Percentiles rank a stretch among this genome's conserved stretches.
phyloP scores from a whole-genome alignment of 2,888 invertebrate species.

The Timema cristinae region DNA sequence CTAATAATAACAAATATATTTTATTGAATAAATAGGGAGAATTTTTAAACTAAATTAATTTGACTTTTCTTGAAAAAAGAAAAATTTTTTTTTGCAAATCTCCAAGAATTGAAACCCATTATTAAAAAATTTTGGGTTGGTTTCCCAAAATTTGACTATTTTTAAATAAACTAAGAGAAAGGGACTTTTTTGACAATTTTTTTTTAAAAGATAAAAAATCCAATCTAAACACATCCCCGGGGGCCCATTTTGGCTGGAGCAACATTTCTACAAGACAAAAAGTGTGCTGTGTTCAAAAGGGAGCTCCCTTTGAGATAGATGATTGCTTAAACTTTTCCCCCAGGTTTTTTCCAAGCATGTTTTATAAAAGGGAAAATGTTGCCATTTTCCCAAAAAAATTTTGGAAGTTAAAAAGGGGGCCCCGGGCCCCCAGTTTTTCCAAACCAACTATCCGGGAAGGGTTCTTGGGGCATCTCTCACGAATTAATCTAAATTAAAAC shows the following conservation, averaged over 20 bases:
- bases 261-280: slow-evolving; percentile 81
- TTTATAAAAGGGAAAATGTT: slow-evolving; percentile 65
- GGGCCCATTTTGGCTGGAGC: slow-evolving; percentile 82
- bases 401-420: slow-evolving; percentile 75
- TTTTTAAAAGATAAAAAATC: too few species aligned
- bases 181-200: too few species aligned
- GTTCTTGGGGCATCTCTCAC: slow-evolving; percentile 79
- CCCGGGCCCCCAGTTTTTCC: slow-evolving; percentile 93
- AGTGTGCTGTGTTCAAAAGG: slow-evolving; percentile 58
- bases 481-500: slow-evolving; percentile 66
- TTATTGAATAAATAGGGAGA: too few species aligned
- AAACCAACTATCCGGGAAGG: slow-evolving; percentile 74
- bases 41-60: too few species aligned
- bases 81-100: too few species aligned
- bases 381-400: slow-evolving; percentile 77
- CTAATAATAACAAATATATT: too few species aligned
- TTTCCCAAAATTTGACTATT: too few species aligned
- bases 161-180: too few species aligned
- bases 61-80: too few species aligned
- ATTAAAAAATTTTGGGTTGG: too few species aligned
- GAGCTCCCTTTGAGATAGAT: slow-evolving; percentile 54
- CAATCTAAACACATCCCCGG: slow-evolving; percentile 20
- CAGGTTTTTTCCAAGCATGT: slow-evolving; percentile 44
- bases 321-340: slow-evolving; percentile 72
- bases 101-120: too few species aligned